Evolutionary conservation across 2,113 vertebrate genomes (phyloP).

Genomic region (Macquaria ambigua): DNA sequence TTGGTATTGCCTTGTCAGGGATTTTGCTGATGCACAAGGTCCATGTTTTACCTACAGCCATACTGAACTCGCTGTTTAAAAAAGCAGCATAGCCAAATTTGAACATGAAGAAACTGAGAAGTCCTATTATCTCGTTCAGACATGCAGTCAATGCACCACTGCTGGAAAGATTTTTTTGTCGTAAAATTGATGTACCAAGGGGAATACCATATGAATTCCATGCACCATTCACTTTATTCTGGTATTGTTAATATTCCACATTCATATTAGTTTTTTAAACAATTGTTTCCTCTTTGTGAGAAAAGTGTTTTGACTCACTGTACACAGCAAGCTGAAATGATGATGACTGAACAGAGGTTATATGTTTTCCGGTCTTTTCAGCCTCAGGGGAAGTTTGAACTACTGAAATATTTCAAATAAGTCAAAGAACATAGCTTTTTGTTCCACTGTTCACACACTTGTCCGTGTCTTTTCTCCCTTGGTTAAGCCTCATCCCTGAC

Average conservation of each 20-base stretch:
- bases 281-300: background rate
- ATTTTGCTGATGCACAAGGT: conserved; percentile 53
- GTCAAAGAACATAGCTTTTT: conserved; percentile 39
- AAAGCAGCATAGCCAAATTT: conserved; percentile 27
- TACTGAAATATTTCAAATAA: conserved; percentile 49
- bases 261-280: background rate
- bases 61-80: conserved; percentile 23
- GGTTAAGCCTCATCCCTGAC: conserved; percentile 56
- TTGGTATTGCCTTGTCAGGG: conserved; percentile 34
- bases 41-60: conserved; percentile 32
- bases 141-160: conserved; percentile 22
- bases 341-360: conserved; percentile 38
- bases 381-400: conserved; percentile 43
- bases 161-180: conserved; percentile 9
- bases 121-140: conserved; percentile 8
- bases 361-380: conserved; percentile 45
- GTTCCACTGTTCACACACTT: conserved; percentile 38
- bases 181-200: conserved; percentile 30
- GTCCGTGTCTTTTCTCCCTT: conserved; percentile 35
- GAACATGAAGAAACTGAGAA: conserved; percentile 22
- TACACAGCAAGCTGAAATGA: conserved; percentile 42
- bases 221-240: conserved; percentile 28
- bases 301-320: conserved; percentile 45
- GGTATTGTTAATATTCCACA: conserved; percentile 8
- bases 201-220: conserved; percentile 20